A percentile compares a stretch with the other conserved stretches of the same genome.
phyloP scores from a whole-genome alignment of 2,113 vertebrate genomes.

The Chaetops frenatus region DNA sequence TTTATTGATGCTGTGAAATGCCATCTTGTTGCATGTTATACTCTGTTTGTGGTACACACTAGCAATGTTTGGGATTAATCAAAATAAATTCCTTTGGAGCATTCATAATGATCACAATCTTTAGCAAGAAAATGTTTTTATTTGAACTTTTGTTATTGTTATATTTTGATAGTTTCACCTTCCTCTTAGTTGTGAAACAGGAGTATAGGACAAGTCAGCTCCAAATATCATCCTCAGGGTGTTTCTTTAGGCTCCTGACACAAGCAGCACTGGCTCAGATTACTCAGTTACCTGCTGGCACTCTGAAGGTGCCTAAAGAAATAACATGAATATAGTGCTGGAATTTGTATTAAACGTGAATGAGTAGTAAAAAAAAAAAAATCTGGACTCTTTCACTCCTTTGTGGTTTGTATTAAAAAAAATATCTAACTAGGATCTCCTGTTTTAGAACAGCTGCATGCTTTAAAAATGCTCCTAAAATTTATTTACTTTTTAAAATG shows the following conservation, averaged over 20 bases:
- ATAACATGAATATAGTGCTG: not conserved
- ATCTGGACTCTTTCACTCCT: conserved; percentile 10
- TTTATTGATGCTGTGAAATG: not conserved
- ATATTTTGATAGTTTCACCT: not conserved
- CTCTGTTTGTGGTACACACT: not conserved
- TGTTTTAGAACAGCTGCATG: conserved; percentile 37
- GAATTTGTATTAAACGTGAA: conserved; percentile 51
- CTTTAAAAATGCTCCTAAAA: conserved; percentile 12
- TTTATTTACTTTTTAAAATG: conserved; percentile 10
- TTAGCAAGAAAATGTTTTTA: not conserved
- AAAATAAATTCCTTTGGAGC: not conserved
- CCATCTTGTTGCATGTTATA: not conserved
- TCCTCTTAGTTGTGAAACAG: not conserved
- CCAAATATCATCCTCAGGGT: conserved; percentile 1
- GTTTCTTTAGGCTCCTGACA: conserved; percentile 9
- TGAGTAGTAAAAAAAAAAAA: conserved; percentile 30
- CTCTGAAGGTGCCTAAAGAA: conserved; percentile 37
- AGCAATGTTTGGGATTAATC: not conserved
- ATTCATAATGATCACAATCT: not conserved
- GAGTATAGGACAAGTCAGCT: not conserved
- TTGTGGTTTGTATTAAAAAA: conserved; percentile 27
- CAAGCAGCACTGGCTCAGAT: conserved; percentile 1
- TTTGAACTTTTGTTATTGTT: not conserved
- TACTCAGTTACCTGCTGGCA: conserved; percentile 45
- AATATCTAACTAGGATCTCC: not conserved